Base-by-base conservation (phyloP, 2,888 invertebrate species). In the Pharmacophagus antenor region DNA sequence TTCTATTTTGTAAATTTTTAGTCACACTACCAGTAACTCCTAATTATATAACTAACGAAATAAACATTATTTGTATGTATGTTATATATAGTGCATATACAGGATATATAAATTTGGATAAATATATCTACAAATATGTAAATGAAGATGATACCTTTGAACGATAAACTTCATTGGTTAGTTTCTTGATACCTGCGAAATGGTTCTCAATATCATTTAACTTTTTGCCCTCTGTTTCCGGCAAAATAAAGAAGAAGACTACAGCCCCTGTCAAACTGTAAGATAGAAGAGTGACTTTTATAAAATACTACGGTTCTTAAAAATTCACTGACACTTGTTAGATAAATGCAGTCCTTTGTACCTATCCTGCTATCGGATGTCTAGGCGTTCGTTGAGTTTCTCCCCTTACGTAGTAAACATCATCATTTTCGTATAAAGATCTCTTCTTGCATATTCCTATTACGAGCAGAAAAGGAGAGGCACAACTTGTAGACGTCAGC, bases 221-320 rank as follows among this genome's bases (percentile, higher is more conserved):
- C 0, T 93, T 93, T 71, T 95, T 93, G 0, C 96, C 95, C 78
- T 96, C 96, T 0, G 97, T 97, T 88, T 97, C 97, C 0, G 96
- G 96, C 60, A 97, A 79, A 31, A 93, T 84, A 62, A 93, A 93
- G 74, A 93, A 95, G 31, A 96, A 85, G 8, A 93, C 78, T 3
- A 93, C 63, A n/a, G 93, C 88, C 0, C 95, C 96, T 0, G 92
- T 63, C 4, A 95, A 77, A 68, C 94, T 91, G 79, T 53, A 49
- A 56, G 4, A 37, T n/a, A n/a, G n/a, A 49, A 10, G 1, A 49
- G 17, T 48, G n/a, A n/a, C n/a, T 15, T 37, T n/a, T 8, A 6
- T 15, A 4, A 37, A 37, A 37, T n/a, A n/a, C 3, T n/a, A 27
- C 27, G 8, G 1, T 27, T 3, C 5, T 6, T 10, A 27, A 27